phyloP scores from a whole-genome alignment of 1,140 invertebrate species.

The Saccostrea glomerata region DNA sequence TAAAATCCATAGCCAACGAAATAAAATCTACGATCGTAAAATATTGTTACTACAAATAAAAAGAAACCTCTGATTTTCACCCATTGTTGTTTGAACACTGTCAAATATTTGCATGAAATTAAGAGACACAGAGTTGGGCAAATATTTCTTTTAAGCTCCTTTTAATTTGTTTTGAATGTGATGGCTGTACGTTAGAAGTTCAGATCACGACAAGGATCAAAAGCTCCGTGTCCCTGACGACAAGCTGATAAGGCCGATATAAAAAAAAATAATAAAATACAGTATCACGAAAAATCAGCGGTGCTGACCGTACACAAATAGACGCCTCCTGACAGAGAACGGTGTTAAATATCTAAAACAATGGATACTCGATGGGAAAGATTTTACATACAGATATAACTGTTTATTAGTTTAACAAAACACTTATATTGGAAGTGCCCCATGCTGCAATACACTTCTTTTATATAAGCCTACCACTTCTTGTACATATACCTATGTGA shows the following conservation, averaged over 20 bases:
- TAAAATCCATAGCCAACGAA: too few relatives aligned
- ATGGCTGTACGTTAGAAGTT: neutral
- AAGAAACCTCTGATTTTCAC: neutral
- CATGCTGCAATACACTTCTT: neutral
- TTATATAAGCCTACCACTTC: neutral
- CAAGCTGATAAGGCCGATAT: slow-evolving; percentile 13
- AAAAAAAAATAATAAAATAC: slow-evolving; percentile 14
- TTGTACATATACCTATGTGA: neutral
- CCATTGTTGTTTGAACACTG: slow-evolving; percentile 26
- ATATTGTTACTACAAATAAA: too few relatives aligned
- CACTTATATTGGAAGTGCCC: neutral
- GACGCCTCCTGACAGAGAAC: neutral
- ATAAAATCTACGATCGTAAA: too few relatives aligned
- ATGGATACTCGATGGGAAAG: neutral
- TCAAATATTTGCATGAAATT: slow-evolving; percentile 27
- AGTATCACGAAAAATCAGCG: neutral
- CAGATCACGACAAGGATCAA: neutral
- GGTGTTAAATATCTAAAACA: neutral
- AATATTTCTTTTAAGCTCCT: neutral
- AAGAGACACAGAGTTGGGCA: neutral
- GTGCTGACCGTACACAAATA: slow-evolving; percentile 4
- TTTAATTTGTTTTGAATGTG: slow-evolving; percentile 26
- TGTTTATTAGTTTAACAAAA: neutral
- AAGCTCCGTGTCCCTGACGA: slow-evolving; percentile 14
- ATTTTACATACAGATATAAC: neutral